Percentiles rank a stretch among this genome's conserved stretches.
Conservation (phyloP, 1,140 invertebrate genomes). For the Drosophila bocqueti region DNA sequence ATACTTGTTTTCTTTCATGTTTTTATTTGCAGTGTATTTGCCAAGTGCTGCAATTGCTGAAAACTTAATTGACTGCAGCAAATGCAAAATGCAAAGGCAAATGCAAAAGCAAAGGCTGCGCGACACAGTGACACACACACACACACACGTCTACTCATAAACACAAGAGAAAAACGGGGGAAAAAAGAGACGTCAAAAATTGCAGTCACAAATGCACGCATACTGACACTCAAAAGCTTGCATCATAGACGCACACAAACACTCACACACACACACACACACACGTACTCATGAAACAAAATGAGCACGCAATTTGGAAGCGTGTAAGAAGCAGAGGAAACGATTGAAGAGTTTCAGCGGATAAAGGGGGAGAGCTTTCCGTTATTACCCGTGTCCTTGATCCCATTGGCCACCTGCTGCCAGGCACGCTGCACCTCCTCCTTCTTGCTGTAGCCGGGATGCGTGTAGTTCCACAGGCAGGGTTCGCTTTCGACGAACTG, state of each 20-base stretch:
- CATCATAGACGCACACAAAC: conserved; percentile 56
- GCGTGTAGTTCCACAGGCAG: conserved; percentile 78
- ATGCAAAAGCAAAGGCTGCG: conserved; percentile 61
- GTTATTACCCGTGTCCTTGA: conserved; percentile 75
- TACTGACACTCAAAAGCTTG: conserved; percentile 41
- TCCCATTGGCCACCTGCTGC: conserved; percentile 82
- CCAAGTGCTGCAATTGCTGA: conserved; percentile 44
- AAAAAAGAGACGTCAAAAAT: conserved; percentile 2
- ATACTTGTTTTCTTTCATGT: neutral
- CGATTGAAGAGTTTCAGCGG: conserved; percentile 11
- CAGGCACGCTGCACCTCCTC: conserved; percentile 80
- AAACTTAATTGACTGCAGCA: conserved; percentile 41
- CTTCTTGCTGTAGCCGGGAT: conserved; percentile 82
- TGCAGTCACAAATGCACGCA: conserved; percentile 31
- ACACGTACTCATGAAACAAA: conserved; percentile 10
- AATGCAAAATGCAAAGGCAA: conserved; percentile 28
- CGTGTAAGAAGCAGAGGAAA: conserved; percentile 31
- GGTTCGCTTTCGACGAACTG: conserved; percentile 76
- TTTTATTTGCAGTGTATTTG: conserved; percentile 7
- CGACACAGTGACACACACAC: conserved; percentile 75
- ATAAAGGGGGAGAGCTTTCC: conserved; percentile 22
- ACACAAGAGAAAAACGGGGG: conserved; percentile 1
- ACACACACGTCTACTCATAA: neutral
- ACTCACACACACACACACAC: conserved; percentile 28
- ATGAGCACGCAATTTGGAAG: conserved; percentile 75